A percentile compares a stretch with the other conserved stretches of the same genome.
Conservation (phyloP, 2,888 invertebrate genomes). For the Drosophila eohydei region DNA sequence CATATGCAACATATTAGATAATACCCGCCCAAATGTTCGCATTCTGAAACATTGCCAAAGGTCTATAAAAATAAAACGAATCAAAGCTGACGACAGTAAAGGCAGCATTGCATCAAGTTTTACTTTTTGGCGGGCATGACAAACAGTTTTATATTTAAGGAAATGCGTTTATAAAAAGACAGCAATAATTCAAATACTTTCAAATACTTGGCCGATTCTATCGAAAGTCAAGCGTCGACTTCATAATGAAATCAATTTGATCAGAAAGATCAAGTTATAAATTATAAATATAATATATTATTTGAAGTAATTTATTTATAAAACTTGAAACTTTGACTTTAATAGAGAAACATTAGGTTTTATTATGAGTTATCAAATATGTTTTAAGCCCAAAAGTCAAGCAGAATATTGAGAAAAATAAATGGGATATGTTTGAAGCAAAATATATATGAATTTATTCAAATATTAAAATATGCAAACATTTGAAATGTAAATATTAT, state of each 20-base stretch:
- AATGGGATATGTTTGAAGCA: no score
- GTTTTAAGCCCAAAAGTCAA: no score
- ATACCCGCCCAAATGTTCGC: constrained; percentile 23
- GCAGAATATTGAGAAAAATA: no score
- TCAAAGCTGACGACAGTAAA: constrained; percentile 17
- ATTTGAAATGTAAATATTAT: background rate
- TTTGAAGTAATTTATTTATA: background rate
- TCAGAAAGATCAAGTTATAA: background rate
- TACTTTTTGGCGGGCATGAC: constrained; percentile 8
- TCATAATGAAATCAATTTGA: background rate
- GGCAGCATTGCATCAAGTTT: constrained; percentile 38
- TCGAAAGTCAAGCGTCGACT: no score
- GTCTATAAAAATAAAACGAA: constrained; percentile 32
- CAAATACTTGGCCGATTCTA: no score
- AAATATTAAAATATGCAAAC: background rate
- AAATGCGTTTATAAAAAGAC: background rate
- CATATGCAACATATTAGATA: constrained; percentile 47
- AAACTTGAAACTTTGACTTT: background rate
- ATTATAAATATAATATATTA: background rate
- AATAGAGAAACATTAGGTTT: background rate
- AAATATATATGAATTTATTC: background rate
- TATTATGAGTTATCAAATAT: background rate
- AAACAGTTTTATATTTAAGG: constrained; percentile 6
- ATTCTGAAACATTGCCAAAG: constrained; percentile 51
- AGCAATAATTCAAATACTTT: background rate